Base-by-base conservation (phyloP, 2,797 vertebrate genomes). In the Lepilemur septentrionalis region DNA sequence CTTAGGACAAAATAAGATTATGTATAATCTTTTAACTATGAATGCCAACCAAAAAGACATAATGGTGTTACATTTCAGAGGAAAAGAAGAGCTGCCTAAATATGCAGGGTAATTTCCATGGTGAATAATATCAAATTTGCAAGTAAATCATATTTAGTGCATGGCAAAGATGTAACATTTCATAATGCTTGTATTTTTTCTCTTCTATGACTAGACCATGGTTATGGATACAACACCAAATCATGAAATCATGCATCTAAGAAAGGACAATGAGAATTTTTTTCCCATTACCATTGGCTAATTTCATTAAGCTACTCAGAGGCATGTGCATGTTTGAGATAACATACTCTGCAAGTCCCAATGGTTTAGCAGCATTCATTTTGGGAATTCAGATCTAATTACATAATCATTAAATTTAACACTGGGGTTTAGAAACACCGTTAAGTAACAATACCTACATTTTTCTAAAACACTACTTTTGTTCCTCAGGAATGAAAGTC, bases 401-500 rank as follows among this genome's bases (percentile, higher is more conserved):
- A 91, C 50, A 81, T 94, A 97, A 97, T 96, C 98, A 98, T 95
- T 97, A 97, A 97, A 90, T 92, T 94, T 72, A 82, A 90, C 93
- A 41, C 32, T 86, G 1, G 13, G 67, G 67, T 97, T 98, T 98
- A 96, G 79, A 96, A 93, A 81, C 76, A 96, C 59, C 85, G 95
- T 90, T 93, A 96, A 76, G 61, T 75, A 94, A 84, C 10, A 98
- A 95, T 69, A n/a, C 7, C 41, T 90, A 94, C 13, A 91, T 96
- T 93, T 80, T 97, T 98, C 97, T 95, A 97, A 98, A 97, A 69
- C 10, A 96, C 94, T 95, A 81, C 93, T 97, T 98, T 97, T 90
- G 2, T 0, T 72, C 46, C 55, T 97, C 32, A 25, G 89, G 92
- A 97, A 70, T 82, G 67, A 95, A 98, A 97, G n/a, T 7, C 25